Percentiles rank a stretch among this genome's conserved stretches.
Evolutionary conservation across 1,140 invertebrate genomes (phyloP).

Genomic region (Bicyclus anynana): DNA sequence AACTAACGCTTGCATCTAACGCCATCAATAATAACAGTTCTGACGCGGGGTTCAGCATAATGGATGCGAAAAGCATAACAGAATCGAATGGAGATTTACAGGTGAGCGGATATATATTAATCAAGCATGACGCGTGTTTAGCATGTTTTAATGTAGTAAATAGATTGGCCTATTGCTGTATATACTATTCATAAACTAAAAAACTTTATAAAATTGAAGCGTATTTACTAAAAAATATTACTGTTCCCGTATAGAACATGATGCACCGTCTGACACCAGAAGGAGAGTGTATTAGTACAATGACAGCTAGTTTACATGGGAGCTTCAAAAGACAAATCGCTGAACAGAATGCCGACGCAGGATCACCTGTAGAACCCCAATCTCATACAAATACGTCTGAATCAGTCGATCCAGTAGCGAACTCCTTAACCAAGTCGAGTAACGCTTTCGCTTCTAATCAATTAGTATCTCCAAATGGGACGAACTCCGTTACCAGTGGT

Average conservation of each 20-base stretch:
- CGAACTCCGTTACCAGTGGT: conserved; percentile 76
- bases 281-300: conserved; percentile 73
- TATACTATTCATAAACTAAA: conserved; percentile 20
- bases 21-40: conserved; percentile 61
- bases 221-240: conserved; percentile 44
- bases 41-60: conserved; percentile 48
- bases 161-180: conserved; percentile 31
- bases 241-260: conserved; percentile 71
- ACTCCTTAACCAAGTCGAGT: conserved; percentile 62
- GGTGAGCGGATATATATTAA: conserved; percentile 48
- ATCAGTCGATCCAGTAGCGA: conserved; percentile 60
- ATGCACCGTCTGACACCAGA: conserved; percentile 76
- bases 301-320: conserved; percentile 71
- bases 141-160: conserved; percentile 31
- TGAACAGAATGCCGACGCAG: conserved; percentile 56
- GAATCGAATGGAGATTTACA: conserved; percentile 58
- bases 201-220: conserved; percentile 22
- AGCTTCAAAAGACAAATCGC: conserved; percentile 71
- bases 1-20: conserved; percentile 75
- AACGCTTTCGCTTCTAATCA: conserved; percentile 69
- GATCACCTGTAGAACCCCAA: conserved; percentile 64
- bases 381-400: conserved; percentile 66
- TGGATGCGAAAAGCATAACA: conserved; percentile 52
- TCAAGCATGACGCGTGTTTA: conserved; percentile 41
- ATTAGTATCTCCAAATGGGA: conserved; percentile 76